A percentile compares a stretch with the other conserved stretches of the same genome.
These are phyloP conservation scores for Tachysurus vachellii DNA, from an alignment of 2,113 vertebrate species.

Conservation along the genomic window DNA sequence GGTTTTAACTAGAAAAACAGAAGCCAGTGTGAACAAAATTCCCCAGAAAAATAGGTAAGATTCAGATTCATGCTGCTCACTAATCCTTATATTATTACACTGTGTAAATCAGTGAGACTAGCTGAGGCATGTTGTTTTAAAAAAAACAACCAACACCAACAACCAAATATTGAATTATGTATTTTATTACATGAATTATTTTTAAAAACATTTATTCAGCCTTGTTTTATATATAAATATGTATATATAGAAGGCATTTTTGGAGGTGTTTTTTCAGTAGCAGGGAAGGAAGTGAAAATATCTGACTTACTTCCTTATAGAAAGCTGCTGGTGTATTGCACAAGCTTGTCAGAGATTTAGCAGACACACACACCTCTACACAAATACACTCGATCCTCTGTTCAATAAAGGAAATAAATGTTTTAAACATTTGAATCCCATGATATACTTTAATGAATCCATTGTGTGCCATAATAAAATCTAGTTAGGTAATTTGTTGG, in stretches of 20 bases:
- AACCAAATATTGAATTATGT: no score
- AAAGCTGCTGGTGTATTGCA: constrained; percentile 2
- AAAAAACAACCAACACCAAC: no score
- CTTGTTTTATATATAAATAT: neutral
- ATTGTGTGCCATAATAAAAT: no score
- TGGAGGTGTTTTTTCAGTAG: neutral
- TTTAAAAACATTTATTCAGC: no score
- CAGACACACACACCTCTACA: neutral
- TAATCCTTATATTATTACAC: no score
- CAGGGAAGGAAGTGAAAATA: constrained; percentile 43
- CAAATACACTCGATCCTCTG: neutral
- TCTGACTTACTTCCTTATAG: constrained; percentile 32
- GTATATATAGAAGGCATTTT: neutral
- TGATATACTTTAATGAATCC: neutral
- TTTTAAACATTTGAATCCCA: neutral
- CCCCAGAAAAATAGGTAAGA: no score
- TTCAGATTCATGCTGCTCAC: no score
- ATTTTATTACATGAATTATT: no score
- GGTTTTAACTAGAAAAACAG: no score
- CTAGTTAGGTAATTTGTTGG: neutral
- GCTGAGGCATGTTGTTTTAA: no score
- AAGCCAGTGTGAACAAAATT: no score
- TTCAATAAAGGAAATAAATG: neutral
- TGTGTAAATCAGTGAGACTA: no score
- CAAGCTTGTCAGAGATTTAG: neutral